Evolutionary conservation across 2,888 invertebrate genomes (phyloP).

Genomic region (Notocelia uddmanniana): DNA sequence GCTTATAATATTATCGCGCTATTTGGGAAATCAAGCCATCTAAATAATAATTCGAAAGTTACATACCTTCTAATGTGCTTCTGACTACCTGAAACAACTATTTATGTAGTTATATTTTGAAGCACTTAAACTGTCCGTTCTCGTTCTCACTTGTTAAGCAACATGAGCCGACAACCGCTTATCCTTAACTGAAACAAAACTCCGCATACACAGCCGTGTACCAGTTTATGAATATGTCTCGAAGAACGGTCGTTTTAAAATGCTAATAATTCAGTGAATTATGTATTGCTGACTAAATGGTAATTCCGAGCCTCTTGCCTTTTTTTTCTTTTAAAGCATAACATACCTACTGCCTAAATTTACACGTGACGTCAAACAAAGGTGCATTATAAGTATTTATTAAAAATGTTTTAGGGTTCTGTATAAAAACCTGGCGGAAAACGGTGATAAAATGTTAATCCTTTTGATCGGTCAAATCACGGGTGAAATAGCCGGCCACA

Average conservation of each 20-base stretch:
- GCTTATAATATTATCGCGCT: no score
- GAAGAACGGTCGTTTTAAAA: conserved; percentile 51
- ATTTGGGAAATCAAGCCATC: not conserved
- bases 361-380: conserved; percentile 16
- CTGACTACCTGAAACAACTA: not conserved
- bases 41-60: not conserved
- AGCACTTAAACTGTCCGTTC: not conserved
- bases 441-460: not conserved
- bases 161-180: conserved; percentile 48
- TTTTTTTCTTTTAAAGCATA: conserved; percentile 18
- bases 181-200: conserved; percentile 56
- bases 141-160: conserved; percentile 19
- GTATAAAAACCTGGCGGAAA: not conserved
- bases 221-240: conserved; percentile 24
- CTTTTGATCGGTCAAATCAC: not conserved
- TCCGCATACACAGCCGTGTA: conserved; percentile 43
- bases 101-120: not conserved
- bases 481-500: no score
- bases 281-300: conserved; percentile 58
- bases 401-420: not conserved
- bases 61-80: conserved; percentile 17
- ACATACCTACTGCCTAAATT: not conserved
- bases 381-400: not conserved
- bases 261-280: conserved; percentile 65
- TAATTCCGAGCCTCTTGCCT: conserved; percentile 46